These are phyloP conservation scores for Hemaris fuciformis DNA, from an alignment of 2,888 invertebrate genomes.

Conservation along the genomic window DNA sequence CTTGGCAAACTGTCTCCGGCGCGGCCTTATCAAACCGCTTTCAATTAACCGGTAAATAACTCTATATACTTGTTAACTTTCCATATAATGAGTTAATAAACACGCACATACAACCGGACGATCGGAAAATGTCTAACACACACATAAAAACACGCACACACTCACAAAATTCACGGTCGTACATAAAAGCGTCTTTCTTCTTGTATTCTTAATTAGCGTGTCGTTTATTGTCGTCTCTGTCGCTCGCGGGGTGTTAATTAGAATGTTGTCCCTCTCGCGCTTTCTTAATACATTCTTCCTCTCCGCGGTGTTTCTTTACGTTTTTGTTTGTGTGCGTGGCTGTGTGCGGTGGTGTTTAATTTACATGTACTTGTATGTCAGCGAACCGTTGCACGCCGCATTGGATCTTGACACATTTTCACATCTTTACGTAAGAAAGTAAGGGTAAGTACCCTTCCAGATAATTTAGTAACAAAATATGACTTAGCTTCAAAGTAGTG, in stretches of 20 bases:
- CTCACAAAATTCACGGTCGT: constrained; percentile 59
- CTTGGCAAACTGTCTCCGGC: constrained; percentile 6
- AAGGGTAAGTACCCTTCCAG: no score
- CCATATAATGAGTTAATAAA: constrained; percentile 81
- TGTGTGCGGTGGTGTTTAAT: constrained; percentile 81
- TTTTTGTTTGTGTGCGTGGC: constrained; percentile 81
- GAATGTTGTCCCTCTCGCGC: constrained; percentile 76
- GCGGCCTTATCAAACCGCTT: constrained; percentile 72
- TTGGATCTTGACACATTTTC: constrained; percentile 26
- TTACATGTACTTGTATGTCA: constrained; percentile 81
- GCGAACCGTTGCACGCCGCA: constrained; percentile 56
- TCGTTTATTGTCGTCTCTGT: constrained; percentile 66
- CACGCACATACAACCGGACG: constrained; percentile 62
- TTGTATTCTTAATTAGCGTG: constrained; percentile 87
- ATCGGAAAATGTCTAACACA: constrained; percentile 58
- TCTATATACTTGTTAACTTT: constrained; percentile 75
- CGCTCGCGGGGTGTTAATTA: constrained; percentile 71
- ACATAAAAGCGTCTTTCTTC: constrained; percentile 84
- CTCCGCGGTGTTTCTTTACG: constrained; percentile 80
- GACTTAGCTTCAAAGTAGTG: no score
- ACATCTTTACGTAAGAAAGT: no score
- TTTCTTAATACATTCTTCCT: constrained; percentile 83
- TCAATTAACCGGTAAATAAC: constrained; percentile 79
- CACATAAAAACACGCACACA: constrained; percentile 53
- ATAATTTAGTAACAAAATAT: no score